phyloP scores from a whole-genome alignment of 2,113 vertebrate genomes.

The Geococcyx californianus region DNA sequence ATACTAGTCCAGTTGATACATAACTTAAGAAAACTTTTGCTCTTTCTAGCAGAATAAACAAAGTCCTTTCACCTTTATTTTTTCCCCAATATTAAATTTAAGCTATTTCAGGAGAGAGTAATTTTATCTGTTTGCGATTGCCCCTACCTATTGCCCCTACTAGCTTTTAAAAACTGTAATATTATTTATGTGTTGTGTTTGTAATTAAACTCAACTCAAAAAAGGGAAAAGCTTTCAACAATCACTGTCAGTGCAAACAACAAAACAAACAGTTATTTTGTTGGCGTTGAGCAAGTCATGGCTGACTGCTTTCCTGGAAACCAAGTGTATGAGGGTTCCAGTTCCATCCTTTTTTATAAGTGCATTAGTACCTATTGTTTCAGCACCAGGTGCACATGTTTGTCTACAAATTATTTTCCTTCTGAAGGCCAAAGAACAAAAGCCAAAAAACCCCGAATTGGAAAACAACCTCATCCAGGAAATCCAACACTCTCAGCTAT shows the following conservation, averaged over 20 bases:
- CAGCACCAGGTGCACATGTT: conserved; percentile 67
- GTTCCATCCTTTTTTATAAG: conserved; percentile 19
- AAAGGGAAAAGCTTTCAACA: neutral
- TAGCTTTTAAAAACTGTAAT: neutral
- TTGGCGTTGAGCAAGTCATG: neutral
- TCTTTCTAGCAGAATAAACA: neutral
- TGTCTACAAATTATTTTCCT: conserved; percentile 61
- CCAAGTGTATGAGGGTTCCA: conserved; percentile 12
- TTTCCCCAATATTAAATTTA: accelerated
- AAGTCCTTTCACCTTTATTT: neutral
- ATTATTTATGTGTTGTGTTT: neutral
- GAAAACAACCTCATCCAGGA: conserved; percentile 57
- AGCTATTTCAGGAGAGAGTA: neutral
- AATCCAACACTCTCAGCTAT: neutral
- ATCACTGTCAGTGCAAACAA: neutral
- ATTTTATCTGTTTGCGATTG: accelerated
- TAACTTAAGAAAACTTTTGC: neutral
- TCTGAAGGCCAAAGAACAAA: conserved; percentile 60
- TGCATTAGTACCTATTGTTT: conserved; percentile 60
- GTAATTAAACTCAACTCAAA: neutral
- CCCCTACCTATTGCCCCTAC: neutral
- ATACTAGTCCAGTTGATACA: neutral
- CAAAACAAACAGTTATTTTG: neutral
- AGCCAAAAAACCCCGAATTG: conserved; percentile 4
- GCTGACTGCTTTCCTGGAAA: conserved; percentile 61